A percentile compares a stretch with the other conserved stretches of the same genome.
Conservation (phyloP, 2,797 vertebrate genomes). For the Gadopsis bispinosus region DNA sequence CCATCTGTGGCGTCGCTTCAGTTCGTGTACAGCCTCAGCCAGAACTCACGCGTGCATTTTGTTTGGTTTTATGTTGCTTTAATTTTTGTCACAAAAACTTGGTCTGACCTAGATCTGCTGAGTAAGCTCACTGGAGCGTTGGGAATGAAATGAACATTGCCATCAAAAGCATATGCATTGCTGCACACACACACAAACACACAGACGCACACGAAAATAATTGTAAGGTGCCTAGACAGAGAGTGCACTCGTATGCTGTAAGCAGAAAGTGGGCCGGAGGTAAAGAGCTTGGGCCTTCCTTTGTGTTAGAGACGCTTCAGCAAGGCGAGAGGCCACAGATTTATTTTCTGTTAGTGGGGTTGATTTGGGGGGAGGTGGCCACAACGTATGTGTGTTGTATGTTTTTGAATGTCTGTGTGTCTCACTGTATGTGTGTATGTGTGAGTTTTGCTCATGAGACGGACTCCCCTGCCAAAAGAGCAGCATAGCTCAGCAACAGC, state of each 20-base stretch:
- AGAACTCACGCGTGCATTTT: conserved; percentile 32
- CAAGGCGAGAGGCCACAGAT: conserved; percentile 4
- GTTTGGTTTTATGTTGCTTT: conserved; percentile 67
- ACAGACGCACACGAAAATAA: neutral
- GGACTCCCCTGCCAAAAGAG: conserved; percentile 49
- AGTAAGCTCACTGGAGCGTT: conserved; percentile 73
- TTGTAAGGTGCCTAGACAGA: conserved; percentile 15
- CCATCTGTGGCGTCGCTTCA: neutral
- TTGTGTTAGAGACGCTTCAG: conserved; percentile 33
- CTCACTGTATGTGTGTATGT: neutral
- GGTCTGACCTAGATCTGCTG: conserved; percentile 75
- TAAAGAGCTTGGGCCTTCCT: conserved; percentile 15
- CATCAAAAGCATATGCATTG: conserved; percentile 56
- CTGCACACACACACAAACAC: neutral
- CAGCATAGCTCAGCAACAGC: conserved; percentile 47
- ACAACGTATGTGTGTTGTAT: conserved; percentile 14
- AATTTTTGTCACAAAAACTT: conserved; percentile 68
- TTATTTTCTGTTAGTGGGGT: conserved; percentile 11
- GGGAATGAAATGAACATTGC: conserved; percentile 73
- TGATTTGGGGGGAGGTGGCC: neutral
- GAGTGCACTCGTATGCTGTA: conserved; percentile 19
- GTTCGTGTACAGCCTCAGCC: neutral
- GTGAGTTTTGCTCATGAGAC: conserved; percentile 46
- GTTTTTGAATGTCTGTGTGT: neutral
- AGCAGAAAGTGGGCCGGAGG: conserved; percentile 17